Percentiles rank a stretch among this genome's conserved stretches.
phyloP scores from a whole-genome alignment of 2,797 vertebrate species.

The Falco columbarius region DNA sequence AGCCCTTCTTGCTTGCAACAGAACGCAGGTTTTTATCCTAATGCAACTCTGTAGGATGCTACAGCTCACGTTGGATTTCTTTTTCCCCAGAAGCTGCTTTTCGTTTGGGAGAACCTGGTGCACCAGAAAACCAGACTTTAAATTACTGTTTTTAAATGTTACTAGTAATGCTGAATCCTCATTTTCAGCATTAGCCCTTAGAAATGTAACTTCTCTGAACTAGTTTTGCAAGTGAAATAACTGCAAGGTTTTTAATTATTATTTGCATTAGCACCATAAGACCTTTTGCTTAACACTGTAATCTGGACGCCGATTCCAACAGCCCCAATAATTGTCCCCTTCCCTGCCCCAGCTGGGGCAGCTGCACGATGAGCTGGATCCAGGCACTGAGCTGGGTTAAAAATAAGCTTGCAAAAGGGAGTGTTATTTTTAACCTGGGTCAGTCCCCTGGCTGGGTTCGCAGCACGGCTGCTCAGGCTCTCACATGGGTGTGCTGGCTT shows the following conservation, averaged over 20 bases:
- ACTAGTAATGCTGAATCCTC: background rate
- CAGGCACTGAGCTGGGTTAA: conserved; percentile 6
- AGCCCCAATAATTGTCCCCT: background rate
- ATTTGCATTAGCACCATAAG: background rate
- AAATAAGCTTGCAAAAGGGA: conserved; percentile 3
- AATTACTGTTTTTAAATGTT: background rate
- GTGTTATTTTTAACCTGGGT: conserved; percentile 44
- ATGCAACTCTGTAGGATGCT: background rate
- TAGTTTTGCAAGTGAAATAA: background rate
- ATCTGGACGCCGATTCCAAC: background rate
- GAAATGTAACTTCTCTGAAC: background rate
- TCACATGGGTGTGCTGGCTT: background rate
- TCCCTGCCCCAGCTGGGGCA: background rate
- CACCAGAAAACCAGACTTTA: background rate
- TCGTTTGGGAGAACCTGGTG: background rate
- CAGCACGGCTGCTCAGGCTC: accelerated
- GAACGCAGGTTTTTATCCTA: background rate
- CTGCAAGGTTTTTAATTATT: background rate
- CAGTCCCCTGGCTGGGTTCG: background rate
- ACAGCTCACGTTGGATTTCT: background rate
- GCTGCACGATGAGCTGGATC: background rate
- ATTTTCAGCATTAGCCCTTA: background rate
- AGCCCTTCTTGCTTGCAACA: background rate
- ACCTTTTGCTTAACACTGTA: background rate
- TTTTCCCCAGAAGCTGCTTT: background rate